Percentiles rank a stretch among this genome's conserved stretches.
These are phyloP conservation scores for Ecliptopera silaceata DNA, from an alignment of 2,888 invertebrate genomes.

Conservation along the genomic window DNA sequence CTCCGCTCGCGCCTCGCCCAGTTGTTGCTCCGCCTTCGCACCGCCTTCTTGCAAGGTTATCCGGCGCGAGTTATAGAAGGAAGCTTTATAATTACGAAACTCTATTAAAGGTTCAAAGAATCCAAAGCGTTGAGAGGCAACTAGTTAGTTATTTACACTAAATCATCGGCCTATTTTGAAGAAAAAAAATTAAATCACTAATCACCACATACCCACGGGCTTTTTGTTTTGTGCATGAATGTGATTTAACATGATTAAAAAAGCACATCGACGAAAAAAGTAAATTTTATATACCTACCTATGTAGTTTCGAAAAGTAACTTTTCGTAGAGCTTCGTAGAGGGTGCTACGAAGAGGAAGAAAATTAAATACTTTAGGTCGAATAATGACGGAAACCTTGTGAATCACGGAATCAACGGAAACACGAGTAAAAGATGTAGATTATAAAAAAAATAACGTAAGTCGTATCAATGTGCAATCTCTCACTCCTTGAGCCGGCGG, in stretches of 20 bases:
- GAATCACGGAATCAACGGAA: background rate
- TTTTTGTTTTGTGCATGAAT: no score
- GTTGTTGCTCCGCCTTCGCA: slow-evolving; percentile 46
- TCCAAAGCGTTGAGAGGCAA: no score
- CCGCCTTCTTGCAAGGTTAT: slow-evolving; percentile 32
- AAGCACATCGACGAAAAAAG: no score
- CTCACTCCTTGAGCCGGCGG: slow-evolving; percentile 17
- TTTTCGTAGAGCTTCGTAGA: slow-evolving; percentile 13
- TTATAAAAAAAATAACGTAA: background rate
- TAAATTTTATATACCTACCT: no score
- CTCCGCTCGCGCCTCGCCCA: slow-evolving; percentile 53
- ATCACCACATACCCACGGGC: no score
- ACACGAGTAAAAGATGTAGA: no score
- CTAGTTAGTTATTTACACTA: no score
- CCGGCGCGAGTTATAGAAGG: slow-evolving; percentile 40
- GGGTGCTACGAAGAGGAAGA: slow-evolving; percentile 4
- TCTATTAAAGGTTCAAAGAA: background rate
- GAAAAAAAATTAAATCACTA: no score
- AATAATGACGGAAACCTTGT: background rate
- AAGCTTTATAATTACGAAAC: slow-evolving; percentile 15
- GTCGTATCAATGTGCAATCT: background rate
- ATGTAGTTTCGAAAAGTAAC: no score
- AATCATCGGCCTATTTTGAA: no score
- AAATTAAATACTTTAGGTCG: background rate
- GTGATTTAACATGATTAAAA: no score